Evolutionary conservation across 2,113 vertebrate species (phyloP), one percentile per base, ranked within the genome.

Genomic region (Plectropomus leopardus): DNA sequence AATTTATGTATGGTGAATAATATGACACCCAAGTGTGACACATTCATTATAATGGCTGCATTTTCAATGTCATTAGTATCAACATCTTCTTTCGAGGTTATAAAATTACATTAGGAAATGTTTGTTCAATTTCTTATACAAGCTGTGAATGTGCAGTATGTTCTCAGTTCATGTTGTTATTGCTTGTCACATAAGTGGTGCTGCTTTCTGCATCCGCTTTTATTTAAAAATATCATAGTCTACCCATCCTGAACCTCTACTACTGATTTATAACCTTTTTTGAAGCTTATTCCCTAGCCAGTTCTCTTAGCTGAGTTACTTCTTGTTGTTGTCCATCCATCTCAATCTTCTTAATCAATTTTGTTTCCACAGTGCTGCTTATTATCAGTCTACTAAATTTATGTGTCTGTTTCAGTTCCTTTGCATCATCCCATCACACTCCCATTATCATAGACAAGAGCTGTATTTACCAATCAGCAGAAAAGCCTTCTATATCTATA

Each of bases 1-100:
- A 73, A 48, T 73, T 44, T 53, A 73, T 76, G 53, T 23, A 6
- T 24, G 11, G 8, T 34, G 55, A 75, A 76, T 40, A 71, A 72
- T 15, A 16, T 48, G 32, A 32, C 59, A 14, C 65, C 15, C 11
- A 59, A 32, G 13, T 36, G 24, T 66, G 24, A 42, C 44, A 30
- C 19, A 26, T 60, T 42, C 0, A 0, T 19, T 21, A 9, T 32
- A 45, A 69, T 68, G 17, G 19, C 57, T 48, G 7, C 36, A 51
- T 73, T 72, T 66, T 16, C 47, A 19, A 47, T 69, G 17, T 63
- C 53, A 44, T 44, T 34, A 51, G n/a, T 44, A 34, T 53, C 2
- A 1, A 2, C 30, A 48, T 51, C 16, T 26, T 63, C 48, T 53
- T 59, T 72, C 44, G 53, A 64, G 42, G 15, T 63, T 73, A 50